phyloP scores from a whole-genome alignment of 2,797 vertebrate species.

The Hirundo rustica region DNA sequence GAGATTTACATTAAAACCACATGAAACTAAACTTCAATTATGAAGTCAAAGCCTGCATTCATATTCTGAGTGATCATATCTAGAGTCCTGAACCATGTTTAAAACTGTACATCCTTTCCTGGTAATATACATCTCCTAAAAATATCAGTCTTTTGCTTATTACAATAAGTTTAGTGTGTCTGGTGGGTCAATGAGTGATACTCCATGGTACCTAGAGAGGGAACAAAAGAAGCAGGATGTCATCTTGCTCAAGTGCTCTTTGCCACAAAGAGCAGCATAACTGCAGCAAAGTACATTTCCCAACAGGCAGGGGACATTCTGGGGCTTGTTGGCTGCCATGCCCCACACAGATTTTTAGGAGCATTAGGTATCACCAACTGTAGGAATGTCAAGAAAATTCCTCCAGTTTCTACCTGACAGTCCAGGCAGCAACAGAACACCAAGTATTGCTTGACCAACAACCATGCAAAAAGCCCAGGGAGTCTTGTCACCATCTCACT shows the following conservation, averaged over 20 bases:
- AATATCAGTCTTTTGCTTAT: conserved; percentile 67
- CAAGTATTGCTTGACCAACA: neutral
- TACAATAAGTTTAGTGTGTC: conserved; percentile 80
- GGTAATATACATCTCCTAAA: conserved; percentile 64
- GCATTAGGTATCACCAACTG: neutral
- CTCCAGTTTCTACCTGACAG: neutral
- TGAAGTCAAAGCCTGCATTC: conserved; percentile 45
- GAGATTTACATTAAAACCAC: conserved; percentile 81
- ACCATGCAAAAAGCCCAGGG: neutral
- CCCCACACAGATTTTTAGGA: neutral
- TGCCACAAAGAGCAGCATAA: neutral
- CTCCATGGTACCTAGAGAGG: conserved; percentile 84
- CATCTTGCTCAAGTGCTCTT: neutral
- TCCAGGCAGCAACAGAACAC: neutral
- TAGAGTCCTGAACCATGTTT: conserved; percentile 55
- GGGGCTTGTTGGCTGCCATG: neutral
- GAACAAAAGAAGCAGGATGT: neutral
- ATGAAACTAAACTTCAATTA: conserved; percentile 71
- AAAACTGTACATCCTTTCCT: conserved; percentile 75
- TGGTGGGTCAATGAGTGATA: conserved; percentile 87
- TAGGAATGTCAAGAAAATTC: neutral
- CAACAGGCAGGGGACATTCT: neutral
- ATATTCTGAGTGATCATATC: conserved; percentile 52
- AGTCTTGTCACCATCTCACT: neutral
- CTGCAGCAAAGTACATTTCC: neutral